Conservation (phyloP, 2,797 vertebrate species). For the Benthosema pterotum region DNA sequence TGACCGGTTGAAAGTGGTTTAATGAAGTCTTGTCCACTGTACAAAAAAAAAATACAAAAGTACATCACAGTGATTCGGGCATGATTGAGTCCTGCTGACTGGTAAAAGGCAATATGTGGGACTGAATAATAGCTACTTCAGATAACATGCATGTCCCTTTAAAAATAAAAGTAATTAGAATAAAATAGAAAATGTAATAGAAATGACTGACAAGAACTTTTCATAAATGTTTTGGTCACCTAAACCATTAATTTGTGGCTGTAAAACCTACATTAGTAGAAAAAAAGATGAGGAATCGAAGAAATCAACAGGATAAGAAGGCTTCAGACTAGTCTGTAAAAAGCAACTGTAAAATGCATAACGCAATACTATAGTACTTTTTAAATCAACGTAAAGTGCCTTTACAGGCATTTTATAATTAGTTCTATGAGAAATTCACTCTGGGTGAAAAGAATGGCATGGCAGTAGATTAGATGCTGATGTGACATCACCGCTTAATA, state of each 20-base stretch:
- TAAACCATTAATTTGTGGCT: constrained; percentile 1
- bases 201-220: neutral
- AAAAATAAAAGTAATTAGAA: no score
- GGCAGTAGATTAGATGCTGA: neutral
- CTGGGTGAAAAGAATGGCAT: neutral
- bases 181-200: neutral
- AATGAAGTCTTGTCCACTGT: neutral
- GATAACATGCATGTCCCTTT: no score
- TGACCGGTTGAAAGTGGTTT: no score
- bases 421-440: no score
- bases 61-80: constrained; percentile 2
- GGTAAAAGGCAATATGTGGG: neutral
- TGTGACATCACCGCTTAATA: neutral
- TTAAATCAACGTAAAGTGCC: neutral
- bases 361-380: no score
- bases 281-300: neutral
- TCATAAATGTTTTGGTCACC: constrained; percentile 8
- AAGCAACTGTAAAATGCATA: neutral
- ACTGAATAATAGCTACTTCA: neutral
- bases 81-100: constrained; percentile 4
- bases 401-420: neutral
- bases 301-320: neutral
- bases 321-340: neutral
- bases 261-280: neutral
- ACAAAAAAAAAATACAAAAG: constrained; percentile 2